phyloP scores from a whole-genome alignment of 2,797 vertebrate genomes.

The Macropus fuliginosus region DNA sequence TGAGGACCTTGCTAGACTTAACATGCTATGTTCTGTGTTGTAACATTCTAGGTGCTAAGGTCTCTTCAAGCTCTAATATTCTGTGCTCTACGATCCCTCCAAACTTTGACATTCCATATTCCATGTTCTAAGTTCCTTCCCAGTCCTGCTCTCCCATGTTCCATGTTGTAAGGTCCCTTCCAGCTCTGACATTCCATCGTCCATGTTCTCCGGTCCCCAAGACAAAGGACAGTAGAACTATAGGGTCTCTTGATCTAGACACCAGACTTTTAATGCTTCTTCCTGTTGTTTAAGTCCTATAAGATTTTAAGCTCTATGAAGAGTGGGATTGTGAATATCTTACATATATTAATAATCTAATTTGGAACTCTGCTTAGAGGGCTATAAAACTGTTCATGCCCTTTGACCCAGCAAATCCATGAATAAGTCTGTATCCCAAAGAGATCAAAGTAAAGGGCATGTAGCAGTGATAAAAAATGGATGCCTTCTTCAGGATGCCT shows the following conservation, averaged over 20 bases:
- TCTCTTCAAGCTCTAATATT: background rate
- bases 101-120: background rate
- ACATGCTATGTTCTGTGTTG: background rate
- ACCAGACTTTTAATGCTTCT: background rate
- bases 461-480: background rate
- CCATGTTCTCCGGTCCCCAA: background rate
- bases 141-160: background rate
- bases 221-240: background rate
- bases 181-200: background rate
- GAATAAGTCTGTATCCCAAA: background rate
- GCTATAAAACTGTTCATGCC: background rate
- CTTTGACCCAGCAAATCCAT: background rate
- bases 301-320: background rate
- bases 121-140: background rate
- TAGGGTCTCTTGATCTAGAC: background rate
- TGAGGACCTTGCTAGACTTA: background rate
- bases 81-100: background rate
- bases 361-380: background rate
- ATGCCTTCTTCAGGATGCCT: background rate
- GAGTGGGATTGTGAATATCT: background rate
- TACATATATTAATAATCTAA: background rate
- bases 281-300: background rate
- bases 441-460: background rate
- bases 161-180: background rate
- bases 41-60: background rate